Base-by-base conservation (phyloP, 2,888 invertebrate species). In the Griposia aprilina region DNA sequence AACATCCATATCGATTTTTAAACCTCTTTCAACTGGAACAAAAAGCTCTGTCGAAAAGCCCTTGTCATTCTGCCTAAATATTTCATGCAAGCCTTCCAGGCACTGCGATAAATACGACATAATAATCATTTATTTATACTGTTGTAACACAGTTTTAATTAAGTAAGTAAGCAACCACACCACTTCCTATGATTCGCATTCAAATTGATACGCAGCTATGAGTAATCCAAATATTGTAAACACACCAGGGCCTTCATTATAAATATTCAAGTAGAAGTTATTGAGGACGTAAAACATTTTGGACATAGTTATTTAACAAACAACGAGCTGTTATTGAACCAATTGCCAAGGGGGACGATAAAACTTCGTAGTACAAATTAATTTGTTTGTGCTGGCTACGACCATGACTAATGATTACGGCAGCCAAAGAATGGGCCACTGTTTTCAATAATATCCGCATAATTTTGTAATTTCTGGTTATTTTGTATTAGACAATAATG, bases 321-420 rank as follows among this genome's bases (percentile, higher is more conserved):
- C 87, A 91, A 88, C 90, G 85, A 91, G 83, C 81, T 89, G 85
- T 90, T 90, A 91, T 94, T 93, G 89, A 90, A 90, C 88, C 91
- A 93, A 93, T 92, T 90, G 90, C 85, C 85, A 80, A 88, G 26
- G 71, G 80, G 76, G 69, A 82, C 82, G 83, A 67, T 81, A 78
- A 73, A 77, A 77, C 79, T 82, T 77, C 74, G 81, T 79, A 78
- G 76, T 70, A 76, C 71, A 88, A 91, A 92, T 92, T 91, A 89
- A 91, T 92, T 91, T 92, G 91, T 92, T 92, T 92, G 84, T 78
- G 87, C 80, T 74, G 78, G 68, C 78, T 78, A 81, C 82, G 81
- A 72, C 81, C 80, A 60, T 83, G 80, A 85, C 78, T 85, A 82
- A 85, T 82, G 65, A 74, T 84, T 81, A 76, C 60, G 57, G 62